Percentiles rank a stretch among this genome's conserved stretches.
Evolutionary conservation across 2,113 vertebrate genomes (phyloP).

Genomic region (Crotalus horridus): DNA sequence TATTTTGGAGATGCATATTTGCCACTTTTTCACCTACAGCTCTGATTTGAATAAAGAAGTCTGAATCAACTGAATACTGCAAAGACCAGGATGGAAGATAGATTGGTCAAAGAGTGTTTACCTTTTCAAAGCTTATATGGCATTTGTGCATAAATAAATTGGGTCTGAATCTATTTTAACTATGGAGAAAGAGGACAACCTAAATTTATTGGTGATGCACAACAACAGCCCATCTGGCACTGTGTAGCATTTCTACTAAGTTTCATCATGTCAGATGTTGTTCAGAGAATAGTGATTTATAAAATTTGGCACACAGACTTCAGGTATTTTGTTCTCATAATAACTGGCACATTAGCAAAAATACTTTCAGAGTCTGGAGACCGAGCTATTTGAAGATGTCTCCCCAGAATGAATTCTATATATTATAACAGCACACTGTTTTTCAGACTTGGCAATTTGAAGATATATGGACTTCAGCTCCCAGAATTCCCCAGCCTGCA

Average conservation of each 20-base stretch:
- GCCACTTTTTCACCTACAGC: neutral
- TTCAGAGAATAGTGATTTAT: constrained; percentile 25
- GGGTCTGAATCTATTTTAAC: neutral
- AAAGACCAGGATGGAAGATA: neutral
- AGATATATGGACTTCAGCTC: neutral
- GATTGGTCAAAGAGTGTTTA: neutral
- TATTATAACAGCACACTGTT: neutral
- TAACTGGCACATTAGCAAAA: constrained; percentile 9
- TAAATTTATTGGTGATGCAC: neutral
- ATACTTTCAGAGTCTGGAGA: neutral
- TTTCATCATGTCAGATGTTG: constrained; percentile 1
- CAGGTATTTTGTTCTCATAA: constrained; percentile 18
- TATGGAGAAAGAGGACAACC: neutral
- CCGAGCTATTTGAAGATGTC: constrained; percentile 22
- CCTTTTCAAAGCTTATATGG: neutral
- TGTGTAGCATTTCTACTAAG: neutral
- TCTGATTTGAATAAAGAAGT: neutral
- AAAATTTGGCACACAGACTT: neutral
- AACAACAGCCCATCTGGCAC: neutral
- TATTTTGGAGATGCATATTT: neutral
- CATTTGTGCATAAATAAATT: neutral
- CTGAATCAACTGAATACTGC: neutral
- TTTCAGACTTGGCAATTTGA: neutral
- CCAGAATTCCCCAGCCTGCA: neutral
- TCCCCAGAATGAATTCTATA: neutral